Evolutionary conservation across 2,797 vertebrate genomes (phyloP).

Genomic region (Trematomus bernacchii): DNA sequence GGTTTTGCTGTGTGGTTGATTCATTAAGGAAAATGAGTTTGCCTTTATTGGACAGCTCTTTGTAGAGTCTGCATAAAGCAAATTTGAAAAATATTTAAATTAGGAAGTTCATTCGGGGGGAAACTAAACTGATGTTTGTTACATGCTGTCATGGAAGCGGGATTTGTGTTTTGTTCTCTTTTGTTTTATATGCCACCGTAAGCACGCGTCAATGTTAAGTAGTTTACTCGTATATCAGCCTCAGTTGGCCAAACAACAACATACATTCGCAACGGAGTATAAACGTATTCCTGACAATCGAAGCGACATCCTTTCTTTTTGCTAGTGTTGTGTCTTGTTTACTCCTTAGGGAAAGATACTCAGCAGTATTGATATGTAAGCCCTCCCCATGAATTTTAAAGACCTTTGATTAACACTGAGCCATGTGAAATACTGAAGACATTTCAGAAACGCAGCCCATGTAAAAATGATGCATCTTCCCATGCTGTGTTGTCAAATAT

Average conservation of each 20-base stretch:
- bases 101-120: constrained; percentile 34
- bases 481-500: constrained; percentile 65
- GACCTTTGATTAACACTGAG: constrained; percentile 62
- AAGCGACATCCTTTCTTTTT: constrained; percentile 31
- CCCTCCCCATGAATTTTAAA: constrained; percentile 67
- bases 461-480: constrained; percentile 44
- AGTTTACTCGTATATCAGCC: constrained; percentile 30
- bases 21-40: constrained; percentile 66
- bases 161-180: constrained; percentile 7
- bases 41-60: constrained; percentile 53
- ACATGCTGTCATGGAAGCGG: constrained; percentile 9
- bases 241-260: constrained; percentile 36
- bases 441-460: constrained; percentile 42
- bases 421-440: constrained; percentile 57
- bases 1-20: constrained; percentile 56
- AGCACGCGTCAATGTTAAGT: constrained; percentile 13
- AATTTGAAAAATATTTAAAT: constrained; percentile 42
- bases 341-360: constrained; percentile 58
- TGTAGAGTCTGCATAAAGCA: constrained; percentile 43
- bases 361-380: constrained; percentile 64
- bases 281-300: constrained; percentile 34
- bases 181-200: constrained; percentile 18
- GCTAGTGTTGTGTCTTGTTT: constrained; percentile 57
- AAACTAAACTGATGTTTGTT: constrained; percentile 28
- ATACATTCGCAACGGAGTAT: constrained; percentile 18